Conservation (phyloP, 64 coral and sea anemone species). For the Stylophora pistillata region DNA sequence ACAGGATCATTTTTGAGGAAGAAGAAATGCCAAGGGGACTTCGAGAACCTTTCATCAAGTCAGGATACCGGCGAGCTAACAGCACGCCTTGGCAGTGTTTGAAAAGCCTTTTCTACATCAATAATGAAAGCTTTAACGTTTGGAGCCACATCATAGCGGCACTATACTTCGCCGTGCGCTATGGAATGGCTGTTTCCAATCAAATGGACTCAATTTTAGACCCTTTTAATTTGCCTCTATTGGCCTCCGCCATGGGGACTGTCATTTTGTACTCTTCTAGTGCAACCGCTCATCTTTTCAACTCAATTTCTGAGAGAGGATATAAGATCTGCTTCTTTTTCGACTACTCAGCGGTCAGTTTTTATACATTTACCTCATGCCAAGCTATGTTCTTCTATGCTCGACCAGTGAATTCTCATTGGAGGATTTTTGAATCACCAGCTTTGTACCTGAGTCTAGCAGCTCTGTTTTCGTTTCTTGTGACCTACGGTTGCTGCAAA, state of each 20-base stretch:
- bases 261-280: conserved; percentile 19
- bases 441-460: conserved; percentile 37
- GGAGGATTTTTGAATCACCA: conserved; percentile 47
- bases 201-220: not conserved
- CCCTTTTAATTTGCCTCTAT: conserved; percentile 22
- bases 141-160: conserved; percentile 52
- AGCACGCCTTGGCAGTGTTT: conserved; percentile 42
- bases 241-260: conserved; percentile 25
- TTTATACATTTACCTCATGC: conserved; percentile 28
- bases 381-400: conserved; percentile 61
- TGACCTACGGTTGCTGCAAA: conserved; percentile 44
- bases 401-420: conserved; percentile 36
- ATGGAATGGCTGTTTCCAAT: not conserved
- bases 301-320: conserved; percentile 35
- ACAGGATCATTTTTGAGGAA: conserved; percentile 10
- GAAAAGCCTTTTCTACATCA: conserved; percentile 42
- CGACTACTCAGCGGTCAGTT: conserved; percentile 58
- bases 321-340: conserved; percentile 61
- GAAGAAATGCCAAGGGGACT: conserved; percentile 16
- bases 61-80: conserved; percentile 27
- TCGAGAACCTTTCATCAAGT: conserved; percentile 47
- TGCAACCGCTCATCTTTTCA: conserved; percentile 34
- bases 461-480: conserved; percentile 38
- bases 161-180: conserved; percentile 21
- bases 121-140: conserved; percentile 57